These are phyloP conservation scores for Lagria hirta DNA, from an alignment of 2,888 invertebrate species.

Conservation along the genomic window DNA sequence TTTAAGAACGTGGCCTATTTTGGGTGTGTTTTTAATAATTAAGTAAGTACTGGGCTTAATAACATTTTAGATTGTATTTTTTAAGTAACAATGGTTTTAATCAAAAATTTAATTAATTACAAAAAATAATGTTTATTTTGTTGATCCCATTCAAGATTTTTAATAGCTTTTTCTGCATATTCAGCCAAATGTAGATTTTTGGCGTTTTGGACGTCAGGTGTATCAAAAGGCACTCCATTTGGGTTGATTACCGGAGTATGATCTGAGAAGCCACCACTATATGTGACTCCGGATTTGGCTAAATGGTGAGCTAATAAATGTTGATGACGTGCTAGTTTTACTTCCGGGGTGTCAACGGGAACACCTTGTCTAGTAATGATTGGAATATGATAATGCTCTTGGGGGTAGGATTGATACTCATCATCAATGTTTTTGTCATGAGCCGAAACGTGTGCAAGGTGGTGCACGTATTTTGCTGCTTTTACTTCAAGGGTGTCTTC, in stretches of 20 bases:
- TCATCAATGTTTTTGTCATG: constrained; percentile 15
- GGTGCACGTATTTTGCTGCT: constrained; percentile 26
- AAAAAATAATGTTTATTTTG: too few relatives aligned
- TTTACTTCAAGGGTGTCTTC: constrained; percentile 32
- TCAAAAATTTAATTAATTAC: too few relatives aligned
- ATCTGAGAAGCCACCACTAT: constrained; percentile 14
- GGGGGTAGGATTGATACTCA: constrained; percentile 4
- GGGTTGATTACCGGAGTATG: constrained; percentile 50
- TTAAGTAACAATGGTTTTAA: too few relatives aligned
- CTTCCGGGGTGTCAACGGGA: constrained; percentile 29
- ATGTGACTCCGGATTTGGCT: constrained; percentile 14
- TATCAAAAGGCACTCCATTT: constrained; percentile 61
- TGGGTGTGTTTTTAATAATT: too few relatives aligned
- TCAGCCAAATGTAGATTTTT: constrained; percentile 38
- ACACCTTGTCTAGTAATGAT: constrained; percentile 28
- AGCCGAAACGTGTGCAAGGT: constrained; percentile 21
- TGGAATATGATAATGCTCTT: constrained; percentile 27
- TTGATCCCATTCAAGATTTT: too few relatives aligned
- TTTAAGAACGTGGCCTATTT: too few relatives aligned
- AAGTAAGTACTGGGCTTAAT: too few relatives aligned
- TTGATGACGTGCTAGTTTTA: constrained; percentile 24
- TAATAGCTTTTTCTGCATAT: too few relatives aligned
- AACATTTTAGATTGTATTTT: too few relatives aligned
- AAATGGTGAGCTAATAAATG: constrained; percentile 24
- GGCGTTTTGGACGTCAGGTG: constrained; percentile 42